Percentiles rank a stretch among this genome's conserved stretches.
Conservation (phyloP, 2,113 vertebrate species). For the Peucedramus taeniatus region DNA sequence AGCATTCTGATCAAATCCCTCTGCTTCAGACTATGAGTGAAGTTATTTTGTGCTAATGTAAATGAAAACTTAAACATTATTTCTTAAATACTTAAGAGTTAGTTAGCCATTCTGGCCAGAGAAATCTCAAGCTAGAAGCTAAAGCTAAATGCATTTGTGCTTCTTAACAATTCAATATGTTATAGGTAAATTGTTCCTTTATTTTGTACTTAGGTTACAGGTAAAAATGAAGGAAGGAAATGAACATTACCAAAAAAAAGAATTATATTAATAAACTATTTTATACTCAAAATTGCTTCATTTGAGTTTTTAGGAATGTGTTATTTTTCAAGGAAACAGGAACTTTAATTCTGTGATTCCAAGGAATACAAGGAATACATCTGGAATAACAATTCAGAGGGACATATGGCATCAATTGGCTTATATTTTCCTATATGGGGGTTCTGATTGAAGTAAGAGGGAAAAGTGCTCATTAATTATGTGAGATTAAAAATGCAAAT, state of each 20-base stretch:
- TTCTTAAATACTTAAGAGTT: not conserved
- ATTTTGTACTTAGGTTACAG: not conserved
- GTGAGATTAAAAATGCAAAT: conserved; percentile 1
- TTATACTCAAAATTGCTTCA: not conserved
- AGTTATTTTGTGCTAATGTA: not conserved
- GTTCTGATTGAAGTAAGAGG: conserved; percentile 4
- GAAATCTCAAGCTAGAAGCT: not conserved
- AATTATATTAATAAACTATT: not conserved
- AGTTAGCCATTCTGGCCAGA: not conserved
- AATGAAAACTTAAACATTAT: not conserved
- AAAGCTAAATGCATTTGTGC: not conserved
- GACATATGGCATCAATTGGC: conserved; percentile 69
- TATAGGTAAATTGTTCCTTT: not conserved
- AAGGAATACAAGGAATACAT: conserved; percentile 61
- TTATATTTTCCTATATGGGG: conserved; percentile 36
- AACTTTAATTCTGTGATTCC: conserved; percentile 37
- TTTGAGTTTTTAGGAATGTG: conserved; percentile 5
- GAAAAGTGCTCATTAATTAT: conserved; percentile 10
- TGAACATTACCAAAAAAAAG: not conserved
- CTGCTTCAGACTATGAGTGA: not conserved
- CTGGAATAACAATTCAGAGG: conserved; percentile 57
- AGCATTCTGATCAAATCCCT: not conserved
- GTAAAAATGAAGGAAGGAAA: not conserved
- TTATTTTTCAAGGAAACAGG: conserved; percentile 48
- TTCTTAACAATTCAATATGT: not conserved